phyloP scores from a whole-genome alignment of 2,113 vertebrate species.

The Pseudopodoces humilis region DNA sequence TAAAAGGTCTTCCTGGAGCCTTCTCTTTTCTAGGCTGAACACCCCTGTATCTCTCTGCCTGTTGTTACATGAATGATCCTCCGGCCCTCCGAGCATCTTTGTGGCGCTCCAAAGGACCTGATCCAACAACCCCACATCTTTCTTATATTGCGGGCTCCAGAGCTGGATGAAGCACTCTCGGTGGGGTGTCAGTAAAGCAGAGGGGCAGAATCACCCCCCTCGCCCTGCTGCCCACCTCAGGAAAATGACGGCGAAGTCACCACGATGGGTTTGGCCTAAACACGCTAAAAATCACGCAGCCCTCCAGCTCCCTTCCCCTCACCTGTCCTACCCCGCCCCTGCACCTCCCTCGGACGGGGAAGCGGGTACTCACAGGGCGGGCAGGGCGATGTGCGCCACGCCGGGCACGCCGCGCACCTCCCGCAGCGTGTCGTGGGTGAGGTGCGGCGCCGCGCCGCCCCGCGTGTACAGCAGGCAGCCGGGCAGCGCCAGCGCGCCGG shows the following conservation, averaged over 20 bases:
- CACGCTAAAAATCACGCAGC: neutral
- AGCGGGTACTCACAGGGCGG: conserved; percentile 78
- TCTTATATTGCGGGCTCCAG: rapidly evolving
- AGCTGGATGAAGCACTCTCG: neutral
- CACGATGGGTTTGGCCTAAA: neutral
- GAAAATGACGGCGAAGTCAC: neutral
- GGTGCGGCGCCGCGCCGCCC: conserved; percentile 86
- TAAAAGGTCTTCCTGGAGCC: neutral
- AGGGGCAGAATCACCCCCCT: neutral
- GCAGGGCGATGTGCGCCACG: conserved; percentile 84
- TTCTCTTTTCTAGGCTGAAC: neutral
- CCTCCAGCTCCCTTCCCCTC: too few species aligned
- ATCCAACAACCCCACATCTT: neutral
- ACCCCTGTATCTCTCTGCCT: neutral
- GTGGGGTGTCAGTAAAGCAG: neutral
- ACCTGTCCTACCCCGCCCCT: rapidly evolving
- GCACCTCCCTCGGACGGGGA: rapidly evolving
- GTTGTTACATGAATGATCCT: neutral
- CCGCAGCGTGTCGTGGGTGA: conserved; percentile 84
- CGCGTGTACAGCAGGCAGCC: conserved; percentile 91
- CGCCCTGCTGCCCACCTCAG: neutral
- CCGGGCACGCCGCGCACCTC: conserved; percentile 78
- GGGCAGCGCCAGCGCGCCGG: conserved; percentile 79
- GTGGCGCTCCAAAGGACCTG: neutral
- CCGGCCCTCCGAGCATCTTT: neutral